These are phyloP conservation scores for Camptogramma bilineatum DNA, from an alignment of 2,888 invertebrate species.

Conservation along the genomic window DNA sequence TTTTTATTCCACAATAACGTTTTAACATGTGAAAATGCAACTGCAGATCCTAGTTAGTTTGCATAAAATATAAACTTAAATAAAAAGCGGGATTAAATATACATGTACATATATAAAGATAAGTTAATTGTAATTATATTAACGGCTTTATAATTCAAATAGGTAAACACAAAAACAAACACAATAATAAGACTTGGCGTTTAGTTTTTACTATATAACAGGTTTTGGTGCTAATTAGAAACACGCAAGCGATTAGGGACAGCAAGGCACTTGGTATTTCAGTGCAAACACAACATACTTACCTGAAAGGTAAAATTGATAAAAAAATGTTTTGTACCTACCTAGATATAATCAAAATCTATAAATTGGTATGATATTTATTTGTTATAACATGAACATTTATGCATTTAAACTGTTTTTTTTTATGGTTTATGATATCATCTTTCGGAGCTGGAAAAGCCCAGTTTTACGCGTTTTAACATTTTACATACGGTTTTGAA, in stretches of 20 bases:
- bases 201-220: slow-evolving; percentile 12
- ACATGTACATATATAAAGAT: slow-evolving; percentile 9
- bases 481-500: too few species aligned
- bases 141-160: neutral
- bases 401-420: neutral
- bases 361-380: neutral
- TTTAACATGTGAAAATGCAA: slow-evolving; percentile 67
- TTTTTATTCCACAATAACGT: slow-evolving; percentile 70
- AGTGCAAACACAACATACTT: slow-evolving; percentile 28
- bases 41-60: slow-evolving; percentile 57
- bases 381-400: neutral
- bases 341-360: neutral
- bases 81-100: slow-evolving; percentile 54
- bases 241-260: slow-evolving; percentile 32
- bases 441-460: neutral
- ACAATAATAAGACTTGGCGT: slow-evolving; percentile 13
- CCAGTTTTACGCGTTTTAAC: neutral
- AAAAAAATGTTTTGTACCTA: slow-evolving; percentile 5
- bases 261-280: slow-evolving; percentile 31
- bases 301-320: slow-evolving; percentile 11
- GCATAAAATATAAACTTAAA: slow-evolving; percentile 49
- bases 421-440: neutral
- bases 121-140: slow-evolving; percentile 4
- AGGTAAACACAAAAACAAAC: slow-evolving; percentile 5
- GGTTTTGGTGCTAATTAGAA: slow-evolving; percentile 20